These are phyloP conservation scores for Calosoma granatense DNA, from an alignment of 1,140 invertebrate species.

Conservation along the genomic window DNA sequence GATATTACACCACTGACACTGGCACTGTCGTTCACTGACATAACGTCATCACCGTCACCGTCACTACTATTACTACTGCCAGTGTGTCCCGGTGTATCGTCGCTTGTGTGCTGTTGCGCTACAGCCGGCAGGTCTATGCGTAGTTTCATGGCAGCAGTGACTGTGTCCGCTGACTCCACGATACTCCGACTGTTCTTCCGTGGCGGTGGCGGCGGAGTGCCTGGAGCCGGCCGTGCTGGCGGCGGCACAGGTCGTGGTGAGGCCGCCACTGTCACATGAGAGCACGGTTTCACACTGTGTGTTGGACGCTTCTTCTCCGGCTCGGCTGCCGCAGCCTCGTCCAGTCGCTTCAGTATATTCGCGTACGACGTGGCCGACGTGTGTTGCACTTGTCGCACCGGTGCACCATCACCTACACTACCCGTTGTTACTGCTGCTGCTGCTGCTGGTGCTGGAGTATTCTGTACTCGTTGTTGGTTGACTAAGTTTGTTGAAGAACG, in stretches of 20 bases:
- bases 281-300: conserved; percentile 27
- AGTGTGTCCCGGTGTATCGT: no score
- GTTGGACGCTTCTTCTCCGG: neutral
- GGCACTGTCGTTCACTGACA: no score
- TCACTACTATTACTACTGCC: neutral
- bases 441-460: no score
- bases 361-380: neutral
- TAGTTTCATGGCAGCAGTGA: neutral
- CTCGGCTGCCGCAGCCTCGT: neutral
- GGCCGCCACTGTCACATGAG: conserved; percentile 30
- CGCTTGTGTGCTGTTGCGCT: no score
- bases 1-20: no score
- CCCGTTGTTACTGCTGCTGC: no score
- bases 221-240: neutral
- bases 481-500: no score
- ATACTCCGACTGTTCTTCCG: neutral
- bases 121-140: neutral
- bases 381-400: neutral
- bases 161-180: neutral
- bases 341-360: neutral
- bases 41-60: neutral
- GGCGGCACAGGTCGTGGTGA: conserved; percentile 22
- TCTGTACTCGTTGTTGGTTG: no score
- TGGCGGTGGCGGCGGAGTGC: neutral
- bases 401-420: neutral